A percentile compares a stretch with the other conserved stretches of the same genome.
Conservation (phyloP, 1,140 invertebrate genomes). For the Manduca sexta region DNA sequence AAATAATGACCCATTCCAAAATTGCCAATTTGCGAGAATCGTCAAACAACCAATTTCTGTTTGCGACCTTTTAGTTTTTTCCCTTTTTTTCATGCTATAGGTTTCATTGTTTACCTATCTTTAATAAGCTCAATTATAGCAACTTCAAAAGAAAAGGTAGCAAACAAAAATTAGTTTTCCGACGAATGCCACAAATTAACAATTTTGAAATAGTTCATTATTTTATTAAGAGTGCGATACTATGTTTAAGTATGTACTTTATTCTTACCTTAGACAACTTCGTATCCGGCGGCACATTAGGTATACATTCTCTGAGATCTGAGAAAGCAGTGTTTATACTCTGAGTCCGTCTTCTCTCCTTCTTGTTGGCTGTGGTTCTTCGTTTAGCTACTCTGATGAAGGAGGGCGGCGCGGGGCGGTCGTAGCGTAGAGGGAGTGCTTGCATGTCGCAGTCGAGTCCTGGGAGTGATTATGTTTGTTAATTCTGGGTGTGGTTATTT, state of each 20-base stretch:
- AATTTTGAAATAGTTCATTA: too few species aligned
- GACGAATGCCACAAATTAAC: too few species aligned
- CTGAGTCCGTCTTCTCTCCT: slow-evolving; percentile 92
- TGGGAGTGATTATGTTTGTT: slow-evolving; percentile 5
- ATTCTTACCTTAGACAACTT: slow-evolving; percentile 87
- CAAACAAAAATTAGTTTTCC: too few species aligned
- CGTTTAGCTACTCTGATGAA: slow-evolving; percentile 80
- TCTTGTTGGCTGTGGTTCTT: slow-evolving; percentile 91
- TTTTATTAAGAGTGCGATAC: too few species aligned
- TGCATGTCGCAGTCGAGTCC: slow-evolving; percentile 58
- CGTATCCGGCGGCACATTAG: slow-evolving; percentile 95
- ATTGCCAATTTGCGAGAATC: too few species aligned
- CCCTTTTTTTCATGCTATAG: too few species aligned
- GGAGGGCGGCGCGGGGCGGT: slow-evolving; percentile 49
- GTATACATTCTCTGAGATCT: slow-evolving; percentile 93
- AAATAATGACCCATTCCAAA: too few species aligned
- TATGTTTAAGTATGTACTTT: background rate
- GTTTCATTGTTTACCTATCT: too few species aligned
- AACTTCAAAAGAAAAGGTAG: too few species aligned
- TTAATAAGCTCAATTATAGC: too few species aligned
- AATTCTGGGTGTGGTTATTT: background rate
- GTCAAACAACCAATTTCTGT: too few species aligned
- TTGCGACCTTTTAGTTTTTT: too few species aligned
- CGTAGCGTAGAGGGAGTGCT: slow-evolving; percentile 41
- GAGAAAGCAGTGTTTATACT: slow-evolving; percentile 97